Conservation (phyloP, 2,888 invertebrate species). For the Plagodis dolabraria region DNA sequence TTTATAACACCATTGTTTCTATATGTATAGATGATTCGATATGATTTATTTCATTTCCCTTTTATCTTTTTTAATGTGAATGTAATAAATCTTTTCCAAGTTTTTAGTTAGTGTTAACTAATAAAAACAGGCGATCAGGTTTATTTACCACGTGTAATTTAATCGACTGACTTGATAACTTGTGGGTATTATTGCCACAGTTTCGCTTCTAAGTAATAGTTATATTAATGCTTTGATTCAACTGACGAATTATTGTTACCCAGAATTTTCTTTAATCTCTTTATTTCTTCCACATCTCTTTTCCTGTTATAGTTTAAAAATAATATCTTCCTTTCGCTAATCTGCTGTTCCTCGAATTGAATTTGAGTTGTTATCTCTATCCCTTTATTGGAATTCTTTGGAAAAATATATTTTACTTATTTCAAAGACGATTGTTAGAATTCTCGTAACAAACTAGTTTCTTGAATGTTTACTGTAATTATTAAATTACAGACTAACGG, state of each 20-base stretch:
- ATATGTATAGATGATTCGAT: background rate
- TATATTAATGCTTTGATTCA: background rate
- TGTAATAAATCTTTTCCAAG: too few species aligned
- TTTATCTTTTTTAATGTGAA: too few species aligned
- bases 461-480: constrained; percentile 1
- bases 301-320: constrained; percentile 2
- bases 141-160: too few species aligned
- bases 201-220: too few species aligned
- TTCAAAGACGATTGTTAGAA: background rate
- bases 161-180: too few species aligned
- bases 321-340: constrained; percentile 2
- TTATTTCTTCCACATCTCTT: constrained; percentile 2
- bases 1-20: too few species aligned
- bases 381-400: background rate
- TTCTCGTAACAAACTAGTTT: constrained; percentile 4
- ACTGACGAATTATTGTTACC: background rate
- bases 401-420: constrained; percentile 8
- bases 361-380: constrained; percentile 7
- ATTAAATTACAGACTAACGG: background rate
- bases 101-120: too few species aligned
- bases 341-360: constrained; percentile 11
- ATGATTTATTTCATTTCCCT: background rate
- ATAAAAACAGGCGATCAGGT: too few species aligned
- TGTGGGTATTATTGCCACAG: too few species aligned
- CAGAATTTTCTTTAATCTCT: constrained; percentile 3